These are phyloP conservation scores for Eurystomus glaucurus DNA, from an alignment of 2,797 vertebrate genomes.

Conservation along the genomic window DNA sequence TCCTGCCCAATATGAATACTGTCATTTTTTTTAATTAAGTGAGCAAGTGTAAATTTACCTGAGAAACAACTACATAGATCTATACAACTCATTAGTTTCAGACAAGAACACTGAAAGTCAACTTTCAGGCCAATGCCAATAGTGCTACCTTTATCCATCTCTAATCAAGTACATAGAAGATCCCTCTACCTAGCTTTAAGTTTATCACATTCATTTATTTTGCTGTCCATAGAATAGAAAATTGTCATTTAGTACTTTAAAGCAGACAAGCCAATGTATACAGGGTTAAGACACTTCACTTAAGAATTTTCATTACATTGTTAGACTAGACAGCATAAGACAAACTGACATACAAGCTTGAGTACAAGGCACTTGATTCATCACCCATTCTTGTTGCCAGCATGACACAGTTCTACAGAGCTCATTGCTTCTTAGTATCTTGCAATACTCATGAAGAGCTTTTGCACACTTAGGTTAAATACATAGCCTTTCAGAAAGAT, in stretches of 20 bases:
- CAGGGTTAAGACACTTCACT: background rate
- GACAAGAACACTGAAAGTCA: background rate
- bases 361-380: background rate
- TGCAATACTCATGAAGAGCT: background rate
- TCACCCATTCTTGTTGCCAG: background rate
- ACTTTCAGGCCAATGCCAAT: background rate
- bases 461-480: background rate
- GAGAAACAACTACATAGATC: background rate
- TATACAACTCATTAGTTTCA: background rate
- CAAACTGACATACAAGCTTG: background rate
- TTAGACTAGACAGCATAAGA: slow-evolving; percentile 1
- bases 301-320: slow-evolving; percentile 2
- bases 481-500: background rate
- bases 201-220: background rate
- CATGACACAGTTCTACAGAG: background rate
- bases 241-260: background rate
- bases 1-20: background rate
- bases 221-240: background rate
- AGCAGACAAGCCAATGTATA: background rate
- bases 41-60: background rate
- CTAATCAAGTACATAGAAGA: background rate
- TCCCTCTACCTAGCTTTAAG: background rate
- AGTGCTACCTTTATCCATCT: background rate
- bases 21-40: background rate
- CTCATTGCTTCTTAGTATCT: background rate